Evolutionary conservation across 2,888 invertebrate species (phyloP).

Genomic region (Drosophila falleni): DNA sequence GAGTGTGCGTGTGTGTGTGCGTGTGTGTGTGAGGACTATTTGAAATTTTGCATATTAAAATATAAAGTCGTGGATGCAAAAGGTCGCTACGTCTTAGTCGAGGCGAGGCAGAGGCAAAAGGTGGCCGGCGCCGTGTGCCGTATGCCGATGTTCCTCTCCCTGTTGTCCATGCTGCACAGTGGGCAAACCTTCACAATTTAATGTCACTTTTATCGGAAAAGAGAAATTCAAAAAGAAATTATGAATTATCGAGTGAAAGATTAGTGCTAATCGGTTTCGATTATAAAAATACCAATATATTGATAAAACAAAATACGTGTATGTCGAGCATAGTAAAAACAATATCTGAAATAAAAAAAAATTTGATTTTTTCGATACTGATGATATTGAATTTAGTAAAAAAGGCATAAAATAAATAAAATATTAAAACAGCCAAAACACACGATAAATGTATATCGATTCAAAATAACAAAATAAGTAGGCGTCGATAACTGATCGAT

Average conservation of each 20-base stretch:
- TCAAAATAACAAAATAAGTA: background rate
- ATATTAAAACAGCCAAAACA: background rate
- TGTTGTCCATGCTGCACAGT: constrained; percentile 30
- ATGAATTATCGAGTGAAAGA: background rate
- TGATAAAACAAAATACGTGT: background rate
- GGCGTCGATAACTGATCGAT: background rate
- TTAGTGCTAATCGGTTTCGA: background rate
- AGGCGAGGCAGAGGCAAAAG: constrained; percentile 57
- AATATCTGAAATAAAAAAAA: background rate
- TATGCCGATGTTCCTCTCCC: constrained; percentile 34
- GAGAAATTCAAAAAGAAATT: background rate
- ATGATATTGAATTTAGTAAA: no score
- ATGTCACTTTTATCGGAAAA: background rate
- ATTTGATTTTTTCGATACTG: background rate
- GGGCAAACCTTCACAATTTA: background rate
- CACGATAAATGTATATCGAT: background rate
- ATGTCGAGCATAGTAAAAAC: no score
- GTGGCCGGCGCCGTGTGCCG: constrained; percentile 54
- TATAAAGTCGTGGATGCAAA: constrained; percentile 80
- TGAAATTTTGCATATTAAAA: constrained; percentile 82
- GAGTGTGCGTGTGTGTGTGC: constrained; percentile 39
- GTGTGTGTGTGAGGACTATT: constrained; percentile 63
- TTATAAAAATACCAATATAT: background rate
- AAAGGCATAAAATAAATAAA: background rate
- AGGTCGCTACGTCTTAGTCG: constrained; percentile 61